phyloP scores from a whole-genome alignment of 35 echinoderm and acorn worm genomes.

The Ophioderma brevispina region DNA sequence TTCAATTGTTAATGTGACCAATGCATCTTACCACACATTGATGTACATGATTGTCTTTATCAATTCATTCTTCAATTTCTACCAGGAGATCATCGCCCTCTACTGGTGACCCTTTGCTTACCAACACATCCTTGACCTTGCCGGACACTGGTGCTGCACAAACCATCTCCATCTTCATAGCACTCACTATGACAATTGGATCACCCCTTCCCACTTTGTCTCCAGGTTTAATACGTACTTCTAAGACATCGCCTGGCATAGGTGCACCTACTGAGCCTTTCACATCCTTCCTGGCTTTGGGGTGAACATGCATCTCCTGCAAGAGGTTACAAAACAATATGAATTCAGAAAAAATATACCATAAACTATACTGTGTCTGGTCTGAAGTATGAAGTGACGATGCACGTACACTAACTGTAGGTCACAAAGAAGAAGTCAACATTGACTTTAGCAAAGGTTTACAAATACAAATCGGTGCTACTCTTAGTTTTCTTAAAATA shows the following conservation, averaged over 20 bases:
- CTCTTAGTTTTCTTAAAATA: no score
- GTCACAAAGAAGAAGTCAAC: no score
- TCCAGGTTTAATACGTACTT: conserved; percentile 72
- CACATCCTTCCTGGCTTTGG: conserved; percentile 78
- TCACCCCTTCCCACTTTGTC: conserved; percentile 85
- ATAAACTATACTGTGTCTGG: no score
- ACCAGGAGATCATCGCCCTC: conserved; percentile 90
- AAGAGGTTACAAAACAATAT: no score
- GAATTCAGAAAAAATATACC: no score
- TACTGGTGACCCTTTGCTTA: conserved; percentile 69
- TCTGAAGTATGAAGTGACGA: no score
- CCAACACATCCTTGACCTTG: conserved; percentile 71
- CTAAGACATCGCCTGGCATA: conserved; percentile 92
- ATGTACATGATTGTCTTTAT: neutral
- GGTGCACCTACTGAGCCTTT: conserved; percentile 96
- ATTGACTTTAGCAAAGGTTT: neutral
- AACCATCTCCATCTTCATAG: conserved; percentile 99
- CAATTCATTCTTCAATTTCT: conserved; percentile 60
- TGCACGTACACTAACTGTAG: no score
- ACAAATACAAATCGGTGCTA: neutral
- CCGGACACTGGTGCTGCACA: conserved; percentile 85
- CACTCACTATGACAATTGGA: conserved; percentile 88
- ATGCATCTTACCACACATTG: no score
- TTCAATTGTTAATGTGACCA: no score
- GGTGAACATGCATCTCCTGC: conserved; percentile 91